These are phyloP conservation scores for Karalla daura DNA, from an alignment of 2,797 vertebrate species.

Conservation along the genomic window DNA sequence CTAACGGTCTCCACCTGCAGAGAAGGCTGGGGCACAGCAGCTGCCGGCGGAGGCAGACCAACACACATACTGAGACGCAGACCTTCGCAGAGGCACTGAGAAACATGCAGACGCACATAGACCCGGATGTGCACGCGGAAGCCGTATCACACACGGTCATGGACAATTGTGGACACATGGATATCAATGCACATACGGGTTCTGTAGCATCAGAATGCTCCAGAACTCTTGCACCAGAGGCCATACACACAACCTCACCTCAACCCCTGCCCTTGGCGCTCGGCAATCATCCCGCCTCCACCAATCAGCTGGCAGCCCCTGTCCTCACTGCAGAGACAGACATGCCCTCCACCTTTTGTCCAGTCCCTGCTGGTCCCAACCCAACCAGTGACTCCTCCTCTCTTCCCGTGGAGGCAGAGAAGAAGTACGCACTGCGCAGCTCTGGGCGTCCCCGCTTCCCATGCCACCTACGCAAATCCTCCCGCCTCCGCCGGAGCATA, in stretches of 20 bases:
- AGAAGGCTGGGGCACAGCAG: slow-evolving; percentile 81
- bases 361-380: slow-evolving; percentile 76
- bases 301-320: slow-evolving; percentile 66
- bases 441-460: slow-evolving; percentile 95
- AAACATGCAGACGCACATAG: slow-evolving; percentile 78
- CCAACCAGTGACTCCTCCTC: slow-evolving; percentile 75
- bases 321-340: slow-evolving; percentile 60
- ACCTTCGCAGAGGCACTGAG: slow-evolving; percentile 69
- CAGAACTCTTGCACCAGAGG: slow-evolving; percentile 70
- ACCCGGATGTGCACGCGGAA: slow-evolving; percentile 65
- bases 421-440: slow-evolving; percentile 94
- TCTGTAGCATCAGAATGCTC: slow-evolving; percentile 56
- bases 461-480: slow-evolving; percentile 91
- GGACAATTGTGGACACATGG: slow-evolving; percentile 76
- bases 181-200: slow-evolving; percentile 47
- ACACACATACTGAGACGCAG: slow-evolving; percentile 64
- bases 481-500: slow-evolving; percentile 82
- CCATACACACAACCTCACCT: slow-evolving; percentile 69
- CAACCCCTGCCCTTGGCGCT: slow-evolving; percentile 68
- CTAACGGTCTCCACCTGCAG: slow-evolving; percentile 92
- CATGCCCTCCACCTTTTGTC: slow-evolving; percentile 62
- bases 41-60: slow-evolving; percentile 78
- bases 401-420: slow-evolving; percentile 87
- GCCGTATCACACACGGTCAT: slow-evolving; percentile 68
- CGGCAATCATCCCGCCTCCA: slow-evolving; percentile 67